Percentiles rank a stretch among this genome's conserved stretches.
phyloP scores from a whole-genome alignment of 2,888 invertebrate genomes.

The Mimas tiliae region DNA sequence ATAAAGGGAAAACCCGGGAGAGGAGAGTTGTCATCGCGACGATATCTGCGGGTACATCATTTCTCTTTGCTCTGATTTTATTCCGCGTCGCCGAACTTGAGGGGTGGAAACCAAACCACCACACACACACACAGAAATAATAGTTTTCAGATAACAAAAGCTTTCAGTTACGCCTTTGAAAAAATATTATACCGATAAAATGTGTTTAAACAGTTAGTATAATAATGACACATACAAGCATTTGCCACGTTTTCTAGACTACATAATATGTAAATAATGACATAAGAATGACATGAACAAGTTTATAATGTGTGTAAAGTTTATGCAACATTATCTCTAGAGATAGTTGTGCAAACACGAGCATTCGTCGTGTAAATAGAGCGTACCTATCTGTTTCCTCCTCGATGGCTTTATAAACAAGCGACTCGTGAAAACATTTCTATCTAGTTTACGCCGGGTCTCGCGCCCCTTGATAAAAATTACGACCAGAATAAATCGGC shows the following conservation, averaged over 20 bases:
- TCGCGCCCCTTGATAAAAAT: constrained; percentile 79
- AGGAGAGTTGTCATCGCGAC: constrained; percentile 52
- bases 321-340: constrained; percentile 78
- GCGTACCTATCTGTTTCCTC: constrained; percentile 73
- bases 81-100: constrained; percentile 61
- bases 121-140: constrained; percentile 59
- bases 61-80: constrained; percentile 71
- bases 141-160: constrained; percentile 70
- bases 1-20: constrained; percentile 53
- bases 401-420: constrained; percentile 82
- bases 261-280: constrained; percentile 59
- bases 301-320: constrained; percentile 58
- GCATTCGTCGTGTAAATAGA: constrained; percentile 68
- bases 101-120: constrained; percentile 59
- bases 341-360: constrained; percentile 74
- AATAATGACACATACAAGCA: not conserved
- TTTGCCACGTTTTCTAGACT: constrained; percentile 25
- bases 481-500: constrained; percentile 79
- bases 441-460: constrained; percentile 72
- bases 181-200: not conserved
- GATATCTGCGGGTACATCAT: constrained; percentile 74
- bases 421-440: constrained; percentile 80
- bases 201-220: not conserved
- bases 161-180: constrained; percentile 37
- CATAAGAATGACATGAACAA: constrained; percentile 62